Evolutionary conservation across 2,113 vertebrate species (phyloP).

Genomic region (Thalassarche chlororhynchos): DNA sequence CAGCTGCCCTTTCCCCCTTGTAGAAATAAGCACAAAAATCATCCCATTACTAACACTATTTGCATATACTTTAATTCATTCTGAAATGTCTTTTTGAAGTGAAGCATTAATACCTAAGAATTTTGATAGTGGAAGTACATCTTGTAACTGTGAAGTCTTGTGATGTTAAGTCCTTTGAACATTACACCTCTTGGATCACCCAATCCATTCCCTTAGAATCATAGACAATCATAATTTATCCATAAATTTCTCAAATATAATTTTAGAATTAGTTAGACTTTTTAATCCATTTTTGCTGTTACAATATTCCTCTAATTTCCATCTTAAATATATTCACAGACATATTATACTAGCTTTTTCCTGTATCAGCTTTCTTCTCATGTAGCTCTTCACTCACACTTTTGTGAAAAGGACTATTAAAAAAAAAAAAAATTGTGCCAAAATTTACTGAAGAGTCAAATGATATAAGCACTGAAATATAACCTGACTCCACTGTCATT

Average conservation of each 20-base stretch:
- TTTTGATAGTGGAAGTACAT: not conserved
- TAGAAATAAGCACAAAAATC: not conserved
- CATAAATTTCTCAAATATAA: not conserved
- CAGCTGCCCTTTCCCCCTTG: not conserved
- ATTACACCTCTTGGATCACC: not conserved
- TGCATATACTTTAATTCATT: not conserved
- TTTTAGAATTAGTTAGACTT: not conserved
- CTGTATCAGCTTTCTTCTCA: not conserved
- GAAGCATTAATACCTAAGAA: not conserved
- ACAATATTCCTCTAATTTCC: not conserved
- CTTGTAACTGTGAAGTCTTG: not conserved
- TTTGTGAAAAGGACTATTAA: not conserved
- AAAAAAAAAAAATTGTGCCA: not conserved
- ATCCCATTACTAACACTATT: not conserved
- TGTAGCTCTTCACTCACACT: not conserved
- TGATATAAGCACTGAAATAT: not conserved
- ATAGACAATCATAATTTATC: not conserved
- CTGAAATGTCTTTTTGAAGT: not conserved
- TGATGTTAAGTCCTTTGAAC: not conserved
- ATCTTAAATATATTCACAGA: not conserved
- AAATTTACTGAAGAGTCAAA: not conserved
- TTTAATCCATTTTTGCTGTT: not conserved
- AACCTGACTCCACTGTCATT: not conserved
- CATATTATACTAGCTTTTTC: not conserved
- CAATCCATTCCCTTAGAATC: not conserved